Base-by-base conservation (phyloP, 2,888 invertebrate species). In the Dryadula phaetusa region DNA sequence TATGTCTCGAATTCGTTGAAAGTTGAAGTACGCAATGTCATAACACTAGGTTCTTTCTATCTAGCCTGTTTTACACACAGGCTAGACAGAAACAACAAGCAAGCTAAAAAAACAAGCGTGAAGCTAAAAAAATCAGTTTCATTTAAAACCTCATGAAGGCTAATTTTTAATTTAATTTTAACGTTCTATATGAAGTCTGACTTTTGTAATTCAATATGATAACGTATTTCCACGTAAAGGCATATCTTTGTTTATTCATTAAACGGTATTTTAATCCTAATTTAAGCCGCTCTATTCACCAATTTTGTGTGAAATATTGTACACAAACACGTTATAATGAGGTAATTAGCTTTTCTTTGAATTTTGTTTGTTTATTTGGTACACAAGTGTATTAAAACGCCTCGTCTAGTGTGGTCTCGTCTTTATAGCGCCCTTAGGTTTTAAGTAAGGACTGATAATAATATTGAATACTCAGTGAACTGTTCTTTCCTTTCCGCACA, bases 371-470 rank as follows among this genome's bases (percentile, higher is more conserved):
- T 46, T 22, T 47, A 22, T 47, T 20, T 46, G 5, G 6, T 6
- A 28, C 6, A 28, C 28, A 4, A 28, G 28, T 32, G 8, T 22
- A n/a, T 7, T 10, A 7, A 49, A 28, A 40, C 16, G 20, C 49
- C 18, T 65, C 18, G 22, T 37, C 62, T 49, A 14, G 52, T 58
- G 49, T 52, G 42, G 37, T 53, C 65, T 52, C 53, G 28, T 53
- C 52, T 63, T 52, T 37, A 44, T 64, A 67, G 62, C 67, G 71
- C 73, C 70, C 71, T 71, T 92, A 90, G 89, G 71, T 77, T 75
- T 85, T 92, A 92, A 92, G 91, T 89, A 88, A 85, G 92, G 88
- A 92, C 92, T 91, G 92, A 92, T 92, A 88, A 54, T 84, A 79
- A 79, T 82, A 82, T 83, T 80, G 80, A 83, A 85, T 87, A 83